Evolutionary conservation across 2,113 vertebrate genomes (phyloP).

Genomic region (Antennarius striatus): DNA sequence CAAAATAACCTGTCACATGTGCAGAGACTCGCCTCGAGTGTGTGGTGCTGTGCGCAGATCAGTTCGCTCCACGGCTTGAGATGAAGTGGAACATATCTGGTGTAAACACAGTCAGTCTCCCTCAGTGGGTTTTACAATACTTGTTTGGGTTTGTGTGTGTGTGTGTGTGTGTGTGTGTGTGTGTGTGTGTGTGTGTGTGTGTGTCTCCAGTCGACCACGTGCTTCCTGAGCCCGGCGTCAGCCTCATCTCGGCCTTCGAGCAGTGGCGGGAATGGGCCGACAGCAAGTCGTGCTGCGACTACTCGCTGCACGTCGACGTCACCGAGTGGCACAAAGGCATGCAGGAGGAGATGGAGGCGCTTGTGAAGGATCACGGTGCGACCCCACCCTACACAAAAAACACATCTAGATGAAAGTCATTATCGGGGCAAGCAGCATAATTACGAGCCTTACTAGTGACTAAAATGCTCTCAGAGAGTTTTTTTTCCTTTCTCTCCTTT

Average conservation of each 20-base stretch:
- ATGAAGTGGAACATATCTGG: not conserved
- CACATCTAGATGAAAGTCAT: not conserved
- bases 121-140: not conserved
- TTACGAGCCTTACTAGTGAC: too few relatives aligned
- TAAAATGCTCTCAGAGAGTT: not conserved
- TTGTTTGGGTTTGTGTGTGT: not conserved
- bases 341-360: slow-evolving; percentile 96
- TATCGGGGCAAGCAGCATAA: too few relatives aligned
- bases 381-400: not conserved
- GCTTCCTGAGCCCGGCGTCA: slow-evolving; percentile 88
- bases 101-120: not conserved
- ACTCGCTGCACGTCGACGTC: slow-evolving; percentile 95
- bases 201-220: slow-evolving; percentile 89
- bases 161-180: not conserved
- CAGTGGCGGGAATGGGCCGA: slow-evolving; percentile 98
- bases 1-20: too few relatives aligned
- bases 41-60: slow-evolving; percentile 17
- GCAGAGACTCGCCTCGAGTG: not conserved
- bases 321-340: slow-evolving; percentile 96
- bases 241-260: slow-evolving; percentile 90
- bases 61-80: not conserved
- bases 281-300: slow-evolving; percentile 96
- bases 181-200: slow-evolving; percentile 17
- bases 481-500: not conserved
- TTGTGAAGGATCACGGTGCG: slow-evolving; percentile 96